These are phyloP conservation scores for Eupsittula cactorum DNA, from an alignment of 2,113 vertebrate genomes.

Conservation along the genomic window DNA sequence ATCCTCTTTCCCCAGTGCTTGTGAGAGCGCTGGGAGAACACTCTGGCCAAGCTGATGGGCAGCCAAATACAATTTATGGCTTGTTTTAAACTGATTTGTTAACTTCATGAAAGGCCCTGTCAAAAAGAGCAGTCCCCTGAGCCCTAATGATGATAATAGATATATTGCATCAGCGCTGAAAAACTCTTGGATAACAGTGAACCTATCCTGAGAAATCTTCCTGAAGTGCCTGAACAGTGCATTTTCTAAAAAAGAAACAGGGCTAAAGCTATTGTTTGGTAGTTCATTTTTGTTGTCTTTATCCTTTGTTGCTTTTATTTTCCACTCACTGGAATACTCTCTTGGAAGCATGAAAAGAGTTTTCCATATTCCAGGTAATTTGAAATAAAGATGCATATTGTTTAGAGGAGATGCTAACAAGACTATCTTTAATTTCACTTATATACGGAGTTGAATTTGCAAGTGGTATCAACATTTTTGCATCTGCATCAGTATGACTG, in stretches of 20 bases:
- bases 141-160: constrained; percentile 19
- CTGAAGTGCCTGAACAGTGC: not conserved
- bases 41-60: not conserved
- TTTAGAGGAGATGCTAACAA: not conserved
- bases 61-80: constrained; percentile 51
- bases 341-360: not conserved
- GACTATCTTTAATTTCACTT: not conserved
- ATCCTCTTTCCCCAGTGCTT: not conserved
- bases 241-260: not conserved
- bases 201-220: not conserved
- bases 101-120: constrained; percentile 56
- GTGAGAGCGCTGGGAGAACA: not conserved
- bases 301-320: not conserved
- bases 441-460: not conserved
- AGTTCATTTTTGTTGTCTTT: not conserved
- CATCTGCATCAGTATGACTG: not conserved
- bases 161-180: not conserved
- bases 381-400: not conserved
- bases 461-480: not conserved
- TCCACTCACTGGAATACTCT: not conserved
- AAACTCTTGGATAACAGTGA: constrained; percentile 29
- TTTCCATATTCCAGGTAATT: not conserved
- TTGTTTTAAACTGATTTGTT: constrained; percentile 51
- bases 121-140: constrained; percentile 41
- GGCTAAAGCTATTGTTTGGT: not conserved